phyloP scores from a whole-genome alignment of 1,140 invertebrate genomes.

The Pogonomyrmex californicus region DNA sequence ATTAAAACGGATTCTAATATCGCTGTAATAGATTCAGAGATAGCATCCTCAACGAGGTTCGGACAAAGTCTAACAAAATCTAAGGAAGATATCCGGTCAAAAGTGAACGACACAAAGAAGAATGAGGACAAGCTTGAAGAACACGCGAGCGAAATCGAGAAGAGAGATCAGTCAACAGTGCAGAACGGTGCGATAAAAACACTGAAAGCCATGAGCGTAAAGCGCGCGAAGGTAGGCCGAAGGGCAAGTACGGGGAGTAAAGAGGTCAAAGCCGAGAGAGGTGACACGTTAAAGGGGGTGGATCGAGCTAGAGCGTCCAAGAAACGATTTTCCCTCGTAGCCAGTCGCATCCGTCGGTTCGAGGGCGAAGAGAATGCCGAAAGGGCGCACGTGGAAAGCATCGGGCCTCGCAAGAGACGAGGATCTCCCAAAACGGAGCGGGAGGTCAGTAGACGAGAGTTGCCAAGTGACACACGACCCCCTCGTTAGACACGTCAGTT shows the following conservation, averaged over 20 bases:
- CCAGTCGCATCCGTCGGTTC: conserved; percentile 84
- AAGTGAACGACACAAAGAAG: not conserved
- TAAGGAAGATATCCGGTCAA: not conserved
- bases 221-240: conserved; percentile 49
- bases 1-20: not conserved
- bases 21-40: not conserved
- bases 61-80: not conserved
- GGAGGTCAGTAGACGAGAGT: conserved; percentile 84
- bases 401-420: conserved; percentile 71
- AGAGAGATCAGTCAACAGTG: not conserved
- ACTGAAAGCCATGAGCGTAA: conserved; percentile 2
- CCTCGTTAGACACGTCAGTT: conserved; percentile 51
- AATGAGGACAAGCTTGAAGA: not conserved
- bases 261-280: conserved; percentile 28
- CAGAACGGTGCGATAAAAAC: conserved; percentile 24
- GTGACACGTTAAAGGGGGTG: conserved; percentile 48
- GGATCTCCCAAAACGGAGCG: conserved; percentile 83
- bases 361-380: conserved; percentile 78
- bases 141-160: not conserved
- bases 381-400: conserved; percentile 73
- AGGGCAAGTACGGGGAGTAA: conserved; percentile 65
- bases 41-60: not conserved
- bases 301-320: conserved; percentile 64
- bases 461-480: conserved; percentile 36
- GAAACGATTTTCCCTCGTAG: conserved; percentile 84